Conservation (phyloP, 2,797 vertebrate species). For the Acridotheres tristis region DNA sequence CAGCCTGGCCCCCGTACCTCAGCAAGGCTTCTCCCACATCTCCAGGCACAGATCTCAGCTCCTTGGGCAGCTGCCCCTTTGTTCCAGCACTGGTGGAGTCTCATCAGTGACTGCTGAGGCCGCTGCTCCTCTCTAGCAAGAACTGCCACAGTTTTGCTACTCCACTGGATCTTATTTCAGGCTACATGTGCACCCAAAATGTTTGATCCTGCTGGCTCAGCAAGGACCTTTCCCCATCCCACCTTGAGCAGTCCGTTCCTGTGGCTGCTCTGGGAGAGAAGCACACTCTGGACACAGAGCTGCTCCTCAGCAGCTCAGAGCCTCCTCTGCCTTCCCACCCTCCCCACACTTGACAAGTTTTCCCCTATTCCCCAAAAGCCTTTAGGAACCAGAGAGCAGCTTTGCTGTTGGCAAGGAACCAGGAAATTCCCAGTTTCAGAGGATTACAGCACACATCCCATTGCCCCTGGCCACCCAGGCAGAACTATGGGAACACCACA, state of each 20-base stretch:
- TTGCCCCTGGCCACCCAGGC: not conserved
- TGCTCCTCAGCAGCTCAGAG: not conserved
- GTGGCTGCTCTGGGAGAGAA: not conserved
- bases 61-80: not conserved
- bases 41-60: not conserved
- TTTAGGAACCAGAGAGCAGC: not conserved
- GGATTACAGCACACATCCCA: not conserved
- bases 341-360: not conserved
- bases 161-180: not conserved
- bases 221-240: not conserved
- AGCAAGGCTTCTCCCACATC: not conserved
- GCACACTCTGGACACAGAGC: not conserved
- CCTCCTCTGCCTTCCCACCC: not conserved
- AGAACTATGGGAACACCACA: not conserved
- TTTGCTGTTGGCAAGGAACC: not conserved
- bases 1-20: not conserved
- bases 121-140: not conserved
- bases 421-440: not conserved
- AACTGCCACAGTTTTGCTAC: not conserved
- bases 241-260: not conserved
- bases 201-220: not conserved
- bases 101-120: not conserved
- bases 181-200: fast-evolving
- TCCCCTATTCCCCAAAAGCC: not conserved
- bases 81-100: fast-evolving